A percentile compares a stretch with the other conserved stretches of the same genome.
Evolutionary conservation across 2,797 vertebrate genomes (phyloP).

Genomic region (Acipenser transmontanus): DNA sequence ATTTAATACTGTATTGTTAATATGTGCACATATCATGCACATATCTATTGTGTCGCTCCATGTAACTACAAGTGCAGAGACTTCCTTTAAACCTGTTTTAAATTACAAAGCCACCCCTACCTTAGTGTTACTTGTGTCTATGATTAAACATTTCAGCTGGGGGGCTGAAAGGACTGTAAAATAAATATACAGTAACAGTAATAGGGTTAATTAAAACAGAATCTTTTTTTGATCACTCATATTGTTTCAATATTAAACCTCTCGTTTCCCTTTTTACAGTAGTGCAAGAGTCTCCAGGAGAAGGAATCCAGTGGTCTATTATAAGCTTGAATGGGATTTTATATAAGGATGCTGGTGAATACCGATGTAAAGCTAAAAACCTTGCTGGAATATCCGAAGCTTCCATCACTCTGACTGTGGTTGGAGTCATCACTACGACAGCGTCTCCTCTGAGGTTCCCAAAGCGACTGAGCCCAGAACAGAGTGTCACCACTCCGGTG

Average conservation of each 20-base stretch:
- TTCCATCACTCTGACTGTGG: conserved; percentile 72
- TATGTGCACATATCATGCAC: too few species aligned
- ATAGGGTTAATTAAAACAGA: too few species aligned
- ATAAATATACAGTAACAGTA: too few species aligned
- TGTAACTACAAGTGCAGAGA: too few species aligned
- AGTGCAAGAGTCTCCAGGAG: conserved; percentile 85
- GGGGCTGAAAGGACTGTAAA: too few species aligned
- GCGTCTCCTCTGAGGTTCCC: conserved; percentile 36
- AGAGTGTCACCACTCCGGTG: conserved; percentile 24
- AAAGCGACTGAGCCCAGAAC: conserved; percentile 28
- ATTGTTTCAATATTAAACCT: background rate
- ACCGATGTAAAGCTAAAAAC: conserved; percentile 89
- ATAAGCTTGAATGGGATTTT: conserved; percentile 81
- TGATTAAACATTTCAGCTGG: too few species aligned
- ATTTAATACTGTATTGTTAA: too few species aligned
- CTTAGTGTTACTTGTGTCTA: too few species aligned
- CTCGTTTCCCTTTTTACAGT: conserved; percentile 45
- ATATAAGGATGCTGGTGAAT: conserved; percentile 80
- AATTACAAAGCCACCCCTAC: too few species aligned
- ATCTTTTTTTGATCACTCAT: too few species aligned
- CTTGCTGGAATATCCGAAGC: conserved; percentile 76
- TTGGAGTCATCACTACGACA: conserved; percentile 60
- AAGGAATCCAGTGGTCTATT: conserved; percentile 89
- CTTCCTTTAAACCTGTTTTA: too few species aligned
- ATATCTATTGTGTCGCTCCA: too few species aligned